Evolutionary conservation across 1,140 invertebrate genomes (phyloP), one percentile per base, ranked within the genome.

Genomic region (Aphaenogaster rudis): DNA sequence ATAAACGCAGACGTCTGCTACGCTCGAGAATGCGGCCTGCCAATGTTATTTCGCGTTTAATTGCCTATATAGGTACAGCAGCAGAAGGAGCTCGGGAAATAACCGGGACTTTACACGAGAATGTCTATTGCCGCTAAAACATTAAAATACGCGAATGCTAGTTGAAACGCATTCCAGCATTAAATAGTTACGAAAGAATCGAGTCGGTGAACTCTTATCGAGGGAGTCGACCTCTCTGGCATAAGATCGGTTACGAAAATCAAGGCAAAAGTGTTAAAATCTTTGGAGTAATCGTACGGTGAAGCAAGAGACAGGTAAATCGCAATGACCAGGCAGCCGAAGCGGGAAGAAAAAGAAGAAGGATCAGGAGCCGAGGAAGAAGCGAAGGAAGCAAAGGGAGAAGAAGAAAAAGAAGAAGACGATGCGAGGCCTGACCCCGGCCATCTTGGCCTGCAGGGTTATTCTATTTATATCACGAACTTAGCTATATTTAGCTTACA

Each of bases 401-500:
- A 82, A 77, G 61, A 69, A 78, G 69, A 87, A 76, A 79, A 85
- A 66, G 79, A 72, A 61, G 74, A 57, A 6, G 61, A 59, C 39
- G 74, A 87, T 17, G 69, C 74, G 28, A 78, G 64, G 74, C 71
- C 82, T 91, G 88, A 92, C 88, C 90, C 88, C 88, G 74, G 86
- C 82, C 88, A 91, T 90, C 87, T 89, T 91, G 87, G 76, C 88
- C 91, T 78, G 88, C 89, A 89, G 91, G 92, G 92, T 92, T 92
- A 92, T 91, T 92, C 92, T 93, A 93, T 93, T 93, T 93, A 93
- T 93, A 93, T 82, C 91, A 36, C 63, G 57, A 71, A 64, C 86
- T 80, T 88, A 86, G 88, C 92, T 94, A 94, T 94, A 94, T 94
- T 94, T 94, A 94, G 91, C 93, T 92, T 90, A 63, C 69, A 39